A percentile compares a stretch with the other conserved stretches of the same genome.
Evolutionary conservation across 2,113 vertebrate species (phyloP).

Genomic region (Mola mola): DNA sequence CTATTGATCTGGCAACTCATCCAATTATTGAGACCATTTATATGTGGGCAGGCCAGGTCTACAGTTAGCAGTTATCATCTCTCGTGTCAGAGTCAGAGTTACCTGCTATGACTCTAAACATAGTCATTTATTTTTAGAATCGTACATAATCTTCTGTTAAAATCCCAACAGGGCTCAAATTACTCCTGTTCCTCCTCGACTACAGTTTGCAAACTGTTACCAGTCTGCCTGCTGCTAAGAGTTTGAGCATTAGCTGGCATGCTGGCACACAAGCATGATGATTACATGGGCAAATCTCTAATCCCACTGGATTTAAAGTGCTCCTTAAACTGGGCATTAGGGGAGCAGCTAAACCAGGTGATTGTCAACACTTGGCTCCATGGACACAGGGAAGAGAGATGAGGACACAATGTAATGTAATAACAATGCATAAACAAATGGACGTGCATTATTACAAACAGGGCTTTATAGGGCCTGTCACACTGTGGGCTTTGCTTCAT

Average conservation of each 20-base stretch:
- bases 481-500: constrained; percentile 11
- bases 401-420: constrained; percentile 34
- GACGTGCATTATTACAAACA: constrained; percentile 23
- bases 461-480: constrained; percentile 16
- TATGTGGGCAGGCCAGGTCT: background rate
- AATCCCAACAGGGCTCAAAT: background rate
- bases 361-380: constrained; percentile 47
- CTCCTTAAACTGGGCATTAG: constrained; percentile 61
- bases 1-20: constrained; percentile 50
- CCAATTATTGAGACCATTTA: constrained; percentile 36
- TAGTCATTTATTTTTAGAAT: background rate
- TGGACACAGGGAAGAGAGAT: constrained; percentile 34
- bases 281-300: constrained; percentile 54
- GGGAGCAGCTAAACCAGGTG: constrained; percentile 48
- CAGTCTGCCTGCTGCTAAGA: constrained; percentile 27
- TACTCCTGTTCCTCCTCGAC: background rate
- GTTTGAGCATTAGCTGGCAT: constrained; percentile 46
- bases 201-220: constrained; percentile 37
- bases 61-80: constrained; percentile 30
- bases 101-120: background rate
- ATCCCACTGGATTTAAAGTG: constrained; percentile 61
- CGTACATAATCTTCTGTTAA: background rate
- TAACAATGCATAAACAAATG: constrained; percentile 46
- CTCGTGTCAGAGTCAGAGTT: background rate
- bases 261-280: constrained; percentile 44